A percentile compares a stretch with the other conserved stretches of the same genome.
Evolutionary conservation across 2,888 invertebrate genomes (phyloP).

Genomic region (Mylabris sibirica): DNA sequence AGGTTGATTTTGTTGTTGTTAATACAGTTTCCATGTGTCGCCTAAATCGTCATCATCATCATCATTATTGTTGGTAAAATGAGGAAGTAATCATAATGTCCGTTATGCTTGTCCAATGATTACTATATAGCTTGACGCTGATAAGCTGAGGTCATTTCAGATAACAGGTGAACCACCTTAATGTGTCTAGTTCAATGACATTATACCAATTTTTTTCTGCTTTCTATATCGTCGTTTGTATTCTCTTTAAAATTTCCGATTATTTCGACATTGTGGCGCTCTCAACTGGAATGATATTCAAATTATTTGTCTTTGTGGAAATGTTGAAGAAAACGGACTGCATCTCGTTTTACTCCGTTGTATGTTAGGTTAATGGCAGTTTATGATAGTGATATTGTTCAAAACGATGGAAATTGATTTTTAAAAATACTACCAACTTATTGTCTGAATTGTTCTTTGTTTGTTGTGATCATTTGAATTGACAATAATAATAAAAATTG

Average conservation of each 20-base stretch:
- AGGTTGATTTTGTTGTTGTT: background rate
- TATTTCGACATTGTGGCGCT: conserved; percentile 4
- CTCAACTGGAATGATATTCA: conserved; percentile 6
- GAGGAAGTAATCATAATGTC: conserved; percentile 17
- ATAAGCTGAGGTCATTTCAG: conserved; percentile 29
- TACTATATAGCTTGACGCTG: conserved; percentile 12
- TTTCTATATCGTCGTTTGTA: background rate
- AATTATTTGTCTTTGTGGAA: background rate
- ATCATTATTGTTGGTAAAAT: conserved; percentile 6
- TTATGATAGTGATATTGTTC: conserved; percentile 28
- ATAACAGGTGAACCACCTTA: conserved; percentile 37
- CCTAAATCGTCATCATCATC: background rate
- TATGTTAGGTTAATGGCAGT: conserved; percentile 25
- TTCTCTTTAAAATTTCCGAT: background rate
- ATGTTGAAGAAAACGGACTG: background rate
- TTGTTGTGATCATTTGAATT: conserved; percentile 6
- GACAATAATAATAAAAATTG: conserved; percentile 3
- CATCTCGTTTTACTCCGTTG: conserved; percentile 9
- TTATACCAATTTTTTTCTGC: conserved; percentile 18
- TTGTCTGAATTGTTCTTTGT: conserved; percentile 8
- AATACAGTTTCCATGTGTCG: background rate
- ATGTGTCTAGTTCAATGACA: conserved; percentile 39
- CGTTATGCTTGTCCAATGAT: conserved; percentile 10
- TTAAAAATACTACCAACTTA: conserved; percentile 18
- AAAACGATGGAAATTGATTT: conserved; percentile 31